phyloP scores from a whole-genome alignment of 53 echinoderm and acorn worm genomes.

The Stichopus horrens region DNA sequence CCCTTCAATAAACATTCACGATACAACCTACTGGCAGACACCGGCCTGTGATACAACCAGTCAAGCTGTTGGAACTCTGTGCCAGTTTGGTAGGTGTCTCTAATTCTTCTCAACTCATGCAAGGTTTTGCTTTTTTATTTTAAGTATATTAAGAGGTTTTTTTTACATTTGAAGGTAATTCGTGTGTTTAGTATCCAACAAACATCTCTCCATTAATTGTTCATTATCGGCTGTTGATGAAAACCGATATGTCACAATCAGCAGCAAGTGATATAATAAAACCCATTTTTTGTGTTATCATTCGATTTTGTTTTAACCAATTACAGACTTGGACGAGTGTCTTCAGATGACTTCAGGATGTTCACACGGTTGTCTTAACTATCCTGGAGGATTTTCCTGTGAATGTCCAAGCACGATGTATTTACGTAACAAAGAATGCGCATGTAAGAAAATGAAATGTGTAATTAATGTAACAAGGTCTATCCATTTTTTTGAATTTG shows the following conservation, averaged over 20 bases:
- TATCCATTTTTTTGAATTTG: too few species aligned
- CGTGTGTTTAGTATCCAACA: too few species aligned
- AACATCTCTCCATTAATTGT: too few species aligned
- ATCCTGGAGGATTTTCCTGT: conserved; percentile 10
- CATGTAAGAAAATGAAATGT: not conserved
- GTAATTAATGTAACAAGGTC: too few species aligned
- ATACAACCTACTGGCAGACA: not conserved
- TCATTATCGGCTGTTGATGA: too few species aligned
- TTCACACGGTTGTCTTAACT: not conserved
- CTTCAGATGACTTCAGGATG: not conserved
- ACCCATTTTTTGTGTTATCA: too few species aligned
- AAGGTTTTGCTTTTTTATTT: too few species aligned
- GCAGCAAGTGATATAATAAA: too few species aligned
- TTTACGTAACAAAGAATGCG: not conserved
- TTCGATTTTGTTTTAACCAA: not conserved
- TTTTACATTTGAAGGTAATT: too few species aligned
- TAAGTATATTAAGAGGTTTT: too few species aligned
- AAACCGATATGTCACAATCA: too few species aligned
- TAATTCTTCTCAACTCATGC: too few species aligned
- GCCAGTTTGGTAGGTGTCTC: conserved; percentile 27
- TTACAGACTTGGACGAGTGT: conserved; percentile 26
- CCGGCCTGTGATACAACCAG: not conserved
- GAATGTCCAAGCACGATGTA: not conserved
- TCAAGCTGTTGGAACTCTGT: not conserved
- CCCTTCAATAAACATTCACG: not conserved